phyloP scores from a whole-genome alignment of 2,888 invertebrate genomes.

The Molanna angustata region DNA sequence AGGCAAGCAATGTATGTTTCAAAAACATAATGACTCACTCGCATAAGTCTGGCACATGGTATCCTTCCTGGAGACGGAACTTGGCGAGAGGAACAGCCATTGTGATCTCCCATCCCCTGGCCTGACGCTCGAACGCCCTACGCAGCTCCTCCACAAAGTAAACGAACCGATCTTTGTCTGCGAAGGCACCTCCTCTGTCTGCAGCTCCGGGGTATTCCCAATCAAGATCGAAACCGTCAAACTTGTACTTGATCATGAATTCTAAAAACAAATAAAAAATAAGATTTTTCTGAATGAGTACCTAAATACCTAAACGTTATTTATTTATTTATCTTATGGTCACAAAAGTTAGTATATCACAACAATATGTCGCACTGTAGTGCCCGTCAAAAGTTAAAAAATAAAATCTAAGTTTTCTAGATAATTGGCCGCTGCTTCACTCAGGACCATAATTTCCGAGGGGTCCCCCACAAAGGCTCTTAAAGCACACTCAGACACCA shows the following conservation, averaged over 20 bases:
- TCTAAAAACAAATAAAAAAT: slow-evolving; percentile 43
- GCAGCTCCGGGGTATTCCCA: slow-evolving; percentile 92
- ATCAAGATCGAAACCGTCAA: slow-evolving; percentile 84
- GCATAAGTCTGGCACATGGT: slow-evolving; percentile 87
- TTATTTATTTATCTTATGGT: too few species aligned
- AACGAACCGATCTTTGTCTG: slow-evolving; percentile 80
- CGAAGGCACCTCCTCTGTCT: slow-evolving; percentile 79
- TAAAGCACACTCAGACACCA: too few species aligned
- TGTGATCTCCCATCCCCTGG: slow-evolving; percentile 81
- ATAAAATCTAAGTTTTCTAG: too few species aligned
- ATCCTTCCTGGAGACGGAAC: slow-evolving; percentile 84
- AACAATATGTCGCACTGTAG: too few species aligned
- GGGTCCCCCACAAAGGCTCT: too few species aligned
- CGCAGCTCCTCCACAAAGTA: slow-evolving; percentile 79
- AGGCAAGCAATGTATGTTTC: neutral
- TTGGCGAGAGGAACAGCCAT: slow-evolving; percentile 88
- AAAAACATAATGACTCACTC: slow-evolving; percentile 61
- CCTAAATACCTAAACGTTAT: too few species aligned
- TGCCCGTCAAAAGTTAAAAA: too few species aligned
- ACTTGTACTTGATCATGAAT: slow-evolving; percentile 73
- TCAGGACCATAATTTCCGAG: too few species aligned
- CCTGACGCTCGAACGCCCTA: slow-evolving; percentile 72
- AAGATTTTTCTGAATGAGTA: too few species aligned
- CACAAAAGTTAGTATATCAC: too few species aligned
- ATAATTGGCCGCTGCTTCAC: too few species aligned